A percentile compares a stretch with the other conserved stretches of the same genome.
Conservation (phyloP, 2,797 vertebrate genomes). For the Phrynocephalus forsythii region DNA sequence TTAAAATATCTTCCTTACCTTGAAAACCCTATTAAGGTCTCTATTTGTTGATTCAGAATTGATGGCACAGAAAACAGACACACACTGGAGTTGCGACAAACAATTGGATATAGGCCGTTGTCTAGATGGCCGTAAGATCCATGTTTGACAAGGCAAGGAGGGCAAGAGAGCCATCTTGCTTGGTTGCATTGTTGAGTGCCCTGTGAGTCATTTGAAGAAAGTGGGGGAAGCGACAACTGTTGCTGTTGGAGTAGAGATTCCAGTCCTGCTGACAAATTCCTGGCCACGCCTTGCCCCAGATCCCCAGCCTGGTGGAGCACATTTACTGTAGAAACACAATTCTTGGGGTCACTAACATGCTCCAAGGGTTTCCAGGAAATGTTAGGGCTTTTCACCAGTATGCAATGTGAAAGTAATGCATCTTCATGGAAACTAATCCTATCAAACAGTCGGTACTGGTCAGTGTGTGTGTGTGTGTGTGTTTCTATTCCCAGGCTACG, state of each 20-base stretch:
- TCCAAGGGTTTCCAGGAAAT: not conserved
- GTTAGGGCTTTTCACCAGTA: not conserved
- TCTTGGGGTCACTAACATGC: not conserved
- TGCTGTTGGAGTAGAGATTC: not conserved
- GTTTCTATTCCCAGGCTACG: too few species aligned
- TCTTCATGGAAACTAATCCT: not conserved
- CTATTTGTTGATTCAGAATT: too few species aligned
- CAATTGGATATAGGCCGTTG: too few species aligned
- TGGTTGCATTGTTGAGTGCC: not conserved
- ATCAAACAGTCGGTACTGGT: too few species aligned
- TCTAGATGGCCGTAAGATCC: too few species aligned
- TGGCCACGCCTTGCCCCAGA: not conserved
- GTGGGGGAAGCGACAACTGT: not conserved
- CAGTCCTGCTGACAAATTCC: conserved; percentile 11
- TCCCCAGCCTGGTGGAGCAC: not conserved
- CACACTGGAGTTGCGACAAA: too few species aligned
- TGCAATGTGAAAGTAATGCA: not conserved
- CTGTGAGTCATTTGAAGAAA: not conserved
- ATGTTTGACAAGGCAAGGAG: not conserved
- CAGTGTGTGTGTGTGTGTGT: too few species aligned
- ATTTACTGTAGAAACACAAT: not conserved
- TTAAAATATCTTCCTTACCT: too few species aligned
- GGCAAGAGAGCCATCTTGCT: not conserved
- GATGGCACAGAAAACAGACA: too few species aligned
- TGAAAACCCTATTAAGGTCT: too few species aligned